A percentile compares a stretch with the other conserved stretches of the same genome.
Conservation (phyloP, 2,113 vertebrate species). For the Dasyornis broadbenti region DNA sequence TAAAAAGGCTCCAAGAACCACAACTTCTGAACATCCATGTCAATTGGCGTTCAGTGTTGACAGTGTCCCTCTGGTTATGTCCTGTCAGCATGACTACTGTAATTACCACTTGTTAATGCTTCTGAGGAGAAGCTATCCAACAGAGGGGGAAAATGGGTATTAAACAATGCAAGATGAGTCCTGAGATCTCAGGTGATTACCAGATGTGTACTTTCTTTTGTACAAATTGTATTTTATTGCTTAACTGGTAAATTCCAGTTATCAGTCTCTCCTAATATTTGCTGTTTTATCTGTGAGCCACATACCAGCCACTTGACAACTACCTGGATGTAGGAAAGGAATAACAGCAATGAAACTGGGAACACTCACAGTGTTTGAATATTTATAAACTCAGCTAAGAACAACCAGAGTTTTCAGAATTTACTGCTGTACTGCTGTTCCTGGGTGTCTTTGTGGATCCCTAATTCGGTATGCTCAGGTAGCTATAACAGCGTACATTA, state of each 20-base stretch:
- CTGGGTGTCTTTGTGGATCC: background rate
- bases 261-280: background rate
- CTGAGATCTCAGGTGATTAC: background rate
- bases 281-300: background rate
- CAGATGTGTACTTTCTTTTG: background rate
- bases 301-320: background rate
- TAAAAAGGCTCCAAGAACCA: background rate
- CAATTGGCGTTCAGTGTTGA: background rate
- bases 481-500: background rate
- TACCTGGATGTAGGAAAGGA: background rate
- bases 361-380: background rate
- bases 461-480: background rate
- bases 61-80: background rate
- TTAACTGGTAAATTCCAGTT: background rate
- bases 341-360: background rate
- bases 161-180: background rate
- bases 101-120: background rate
- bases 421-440: background rate
- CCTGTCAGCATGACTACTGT: background rate
- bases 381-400: background rate
- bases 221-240: background rate
- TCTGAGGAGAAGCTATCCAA: background rate
- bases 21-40: background rate
- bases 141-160: background rate
- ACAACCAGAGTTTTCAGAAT: background rate